Conservation (phyloP, 2,797 vertebrate genomes). For the Setipinna tenuifilis region DNA sequence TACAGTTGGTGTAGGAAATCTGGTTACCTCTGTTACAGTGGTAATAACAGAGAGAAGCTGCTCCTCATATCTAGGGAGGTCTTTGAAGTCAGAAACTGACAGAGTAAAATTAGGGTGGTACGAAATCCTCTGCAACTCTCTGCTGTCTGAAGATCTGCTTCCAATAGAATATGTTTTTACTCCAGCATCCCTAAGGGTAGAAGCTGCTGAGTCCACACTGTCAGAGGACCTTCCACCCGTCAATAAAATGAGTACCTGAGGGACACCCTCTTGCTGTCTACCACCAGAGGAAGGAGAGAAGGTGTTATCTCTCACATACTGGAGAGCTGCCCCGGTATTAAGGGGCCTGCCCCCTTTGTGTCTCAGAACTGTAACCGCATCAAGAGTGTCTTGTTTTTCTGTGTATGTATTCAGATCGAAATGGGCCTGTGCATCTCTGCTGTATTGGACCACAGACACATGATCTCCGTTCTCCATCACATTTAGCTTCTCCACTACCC, state of each 20-base stretch:
- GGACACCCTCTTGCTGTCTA: conserved; percentile 50
- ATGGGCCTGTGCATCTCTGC: conserved; percentile 71
- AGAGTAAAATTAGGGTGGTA: conserved; percentile 42
- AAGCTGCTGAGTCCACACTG: conserved; percentile 65
- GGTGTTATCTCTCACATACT: conserved; percentile 50
- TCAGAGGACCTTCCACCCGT: conserved; percentile 62
- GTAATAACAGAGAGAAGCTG: conserved; percentile 47
- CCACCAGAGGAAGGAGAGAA: conserved; percentile 55
- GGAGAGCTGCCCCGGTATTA: conserved; percentile 72
- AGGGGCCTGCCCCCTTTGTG: conserved; percentile 74
- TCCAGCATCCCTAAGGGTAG: conserved; percentile 54
- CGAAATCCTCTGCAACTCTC: conserved; percentile 58
- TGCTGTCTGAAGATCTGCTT: conserved; percentile 53
- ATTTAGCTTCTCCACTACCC: conserved; percentile 41
- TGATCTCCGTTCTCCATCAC: conserved; percentile 43
- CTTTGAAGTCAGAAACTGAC: conserved; percentile 51
- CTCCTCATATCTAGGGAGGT: conserved; percentile 53
- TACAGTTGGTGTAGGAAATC: conserved; percentile 22
- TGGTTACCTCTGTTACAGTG: conserved; percentile 11
- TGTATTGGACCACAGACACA: conserved; percentile 80
- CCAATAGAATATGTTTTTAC: conserved; percentile 59
- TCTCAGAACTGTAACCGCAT: conserved; percentile 63
- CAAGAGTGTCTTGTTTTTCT: conserved; percentile 75
- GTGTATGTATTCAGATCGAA: conserved; percentile 79
- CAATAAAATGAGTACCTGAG: conserved; percentile 58